Conservation (phyloP, 2,797 vertebrate species). For the Myotis myotis region DNA sequence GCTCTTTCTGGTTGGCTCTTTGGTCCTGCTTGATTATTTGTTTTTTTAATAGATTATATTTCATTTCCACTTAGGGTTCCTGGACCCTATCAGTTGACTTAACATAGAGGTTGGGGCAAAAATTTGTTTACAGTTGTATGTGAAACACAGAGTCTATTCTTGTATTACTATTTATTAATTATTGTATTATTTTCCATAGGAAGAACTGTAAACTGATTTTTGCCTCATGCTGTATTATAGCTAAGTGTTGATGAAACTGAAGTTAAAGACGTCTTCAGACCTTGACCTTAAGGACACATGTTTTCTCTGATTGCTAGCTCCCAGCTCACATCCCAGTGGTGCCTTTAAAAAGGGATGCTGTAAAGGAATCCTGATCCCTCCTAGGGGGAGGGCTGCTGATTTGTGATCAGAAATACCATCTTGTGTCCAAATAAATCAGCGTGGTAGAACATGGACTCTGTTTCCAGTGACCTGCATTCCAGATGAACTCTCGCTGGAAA, state of each 20-base stretch:
- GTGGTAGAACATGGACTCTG: neutral
- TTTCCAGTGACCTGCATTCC: neutral
- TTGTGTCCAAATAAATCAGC: neutral
- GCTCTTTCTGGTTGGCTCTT: neutral
- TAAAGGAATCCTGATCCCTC: neutral
- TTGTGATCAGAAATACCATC: neutral
- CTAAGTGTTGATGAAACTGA: neutral
- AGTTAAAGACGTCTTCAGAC: neutral
- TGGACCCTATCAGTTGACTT: neutral
- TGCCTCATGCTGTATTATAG: neutral
- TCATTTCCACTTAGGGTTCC: neutral
- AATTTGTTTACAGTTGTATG: neutral
- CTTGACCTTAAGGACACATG: neutral
- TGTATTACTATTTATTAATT: neutral
- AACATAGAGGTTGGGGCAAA: neutral
- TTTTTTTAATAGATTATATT: neutral
- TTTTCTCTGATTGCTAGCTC: neutral
- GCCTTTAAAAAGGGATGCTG: neutral
- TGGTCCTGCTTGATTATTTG: neutral
- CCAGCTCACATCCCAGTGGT: neutral
- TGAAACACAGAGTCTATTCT: neutral
- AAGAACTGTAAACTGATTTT: neutral
- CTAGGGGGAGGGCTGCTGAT: neutral
- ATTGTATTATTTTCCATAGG: neutral
- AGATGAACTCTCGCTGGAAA: neutral